phyloP scores from a whole-genome alignment of 2,888 invertebrate genomes.

The Dryobota labecula region DNA sequence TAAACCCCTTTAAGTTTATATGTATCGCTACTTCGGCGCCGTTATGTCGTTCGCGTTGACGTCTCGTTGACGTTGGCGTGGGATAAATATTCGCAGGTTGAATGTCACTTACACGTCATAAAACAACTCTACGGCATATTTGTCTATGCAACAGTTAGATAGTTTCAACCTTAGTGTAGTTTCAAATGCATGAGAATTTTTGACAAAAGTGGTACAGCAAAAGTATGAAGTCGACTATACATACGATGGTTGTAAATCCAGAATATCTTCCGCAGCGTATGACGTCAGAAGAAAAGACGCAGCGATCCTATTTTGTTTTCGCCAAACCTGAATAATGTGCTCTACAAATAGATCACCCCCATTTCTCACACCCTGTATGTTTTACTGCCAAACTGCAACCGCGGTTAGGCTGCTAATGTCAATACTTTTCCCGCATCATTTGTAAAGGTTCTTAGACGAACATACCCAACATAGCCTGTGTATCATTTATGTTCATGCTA shows the following conservation, averaged over 20 bases:
- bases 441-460: conserved; percentile 8
- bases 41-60: no score
- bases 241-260: background rate
- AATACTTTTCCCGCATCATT: conserved; percentile 19
- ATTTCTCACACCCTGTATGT: conserved; percentile 36
- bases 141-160: background rate
- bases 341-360: conserved; percentile 37
- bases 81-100: no score
- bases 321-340: conserved; percentile 27
- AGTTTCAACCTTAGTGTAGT: background rate
- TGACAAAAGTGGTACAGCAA: background rate
- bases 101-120: background rate
- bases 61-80: no score
- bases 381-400: conserved; percentile 26
- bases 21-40: no score
- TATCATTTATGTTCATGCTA: no score
- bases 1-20: no score
- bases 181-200: background rate
- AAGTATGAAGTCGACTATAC: background rate
- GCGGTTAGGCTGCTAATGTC: conserved; percentile 26
- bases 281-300: conserved; percentile 43
- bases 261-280: conserved; percentile 21
- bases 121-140: background rate
- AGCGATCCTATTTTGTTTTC: conserved; percentile 46
- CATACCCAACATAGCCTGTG: no score